Base-by-base conservation (phyloP, 2,797 vertebrate species). In the Poeciliopsis turneri region DNA sequence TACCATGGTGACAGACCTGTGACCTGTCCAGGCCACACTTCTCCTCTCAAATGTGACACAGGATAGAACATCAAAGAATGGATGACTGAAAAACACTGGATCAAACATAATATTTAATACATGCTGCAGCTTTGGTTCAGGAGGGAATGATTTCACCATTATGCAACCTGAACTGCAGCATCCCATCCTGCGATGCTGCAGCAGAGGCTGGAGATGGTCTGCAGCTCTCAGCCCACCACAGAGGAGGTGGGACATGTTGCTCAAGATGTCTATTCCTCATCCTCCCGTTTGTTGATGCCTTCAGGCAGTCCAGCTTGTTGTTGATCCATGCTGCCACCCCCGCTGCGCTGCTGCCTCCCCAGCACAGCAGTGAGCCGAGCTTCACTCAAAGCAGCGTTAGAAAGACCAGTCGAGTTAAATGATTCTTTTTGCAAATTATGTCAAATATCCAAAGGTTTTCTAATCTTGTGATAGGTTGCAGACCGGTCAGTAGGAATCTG, bases 261-360 rank as follows among this genome's bases (percentile, higher is more conserved):
- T 84, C 71, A 76, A 88, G 89, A 90, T 75, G 81, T 76, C 79
- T 53, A 78, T 84, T 85, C 82, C 77, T 85, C 86, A 72, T 84
- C 90, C 77, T 88, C 74, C 88, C 82, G 51, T 86, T 76, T 79
- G 85, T 83, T 82, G 81, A 86, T 90, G 91, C 93, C 93, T 91
- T 78, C 85, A 88, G 92, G 91, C 90, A 76, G 87, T 91, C 87
- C 88, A 79, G 72, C 79, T 83, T 85, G 85, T 74, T 59, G 78
- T 70, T 76, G 68, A 90, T 90, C 85, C 80, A 74, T 81, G 84
- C 81, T 80, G 78, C 88, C 90, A 80, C 91, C 91, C 87, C 90
- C 87, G 80, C 90, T 79, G 80, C 1, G 80, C 61, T 9, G 82
- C 84, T 82, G 85, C 90, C 53, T 89, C 77, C 68, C 82, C 69